Conservation (phyloP, 2,113 vertebrate species). For the Eublepharis macularius region DNA sequence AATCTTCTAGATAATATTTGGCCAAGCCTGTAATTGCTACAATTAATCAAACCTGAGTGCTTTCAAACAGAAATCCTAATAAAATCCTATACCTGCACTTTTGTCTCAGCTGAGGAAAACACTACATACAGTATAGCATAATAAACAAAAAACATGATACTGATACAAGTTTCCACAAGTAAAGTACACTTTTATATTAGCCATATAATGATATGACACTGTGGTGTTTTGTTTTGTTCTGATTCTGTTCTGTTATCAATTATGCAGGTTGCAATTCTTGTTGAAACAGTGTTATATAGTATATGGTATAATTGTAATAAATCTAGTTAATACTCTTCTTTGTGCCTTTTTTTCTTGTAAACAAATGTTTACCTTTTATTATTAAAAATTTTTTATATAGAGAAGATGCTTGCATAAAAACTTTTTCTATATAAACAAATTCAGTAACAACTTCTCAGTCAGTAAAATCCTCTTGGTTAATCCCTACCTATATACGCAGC, state of each 20-base stretch:
- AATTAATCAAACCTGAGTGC: slow-evolving; percentile 8
- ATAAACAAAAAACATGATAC: slow-evolving; percentile 34
- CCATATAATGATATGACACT: slow-evolving; percentile 65
- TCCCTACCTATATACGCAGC: too few species aligned
- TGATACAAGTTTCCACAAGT: slow-evolving; percentile 33
- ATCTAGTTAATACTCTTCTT: slow-evolving; percentile 48
- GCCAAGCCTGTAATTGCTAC: slow-evolving; percentile 29
- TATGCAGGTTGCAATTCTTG: slow-evolving; percentile 59
- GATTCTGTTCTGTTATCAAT: slow-evolving; percentile 60
- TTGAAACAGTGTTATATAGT: slow-evolving; percentile 71
- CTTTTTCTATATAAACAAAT: slow-evolving; percentile 56
- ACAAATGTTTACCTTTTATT: slow-evolving; percentile 57
- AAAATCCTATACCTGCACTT: background rate
- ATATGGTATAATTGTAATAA: slow-evolving; percentile 53
- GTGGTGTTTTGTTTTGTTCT: slow-evolving; percentile 61
- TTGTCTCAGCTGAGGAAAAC: slow-evolving; percentile 21
- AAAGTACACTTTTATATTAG: slow-evolving; percentile 46
- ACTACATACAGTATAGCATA: slow-evolving; percentile 39
- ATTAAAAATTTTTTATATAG: slow-evolving; percentile 72
- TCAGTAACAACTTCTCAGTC: background rate
- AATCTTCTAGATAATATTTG: slow-evolving; percentile 28
- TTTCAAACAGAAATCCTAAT: background rate
- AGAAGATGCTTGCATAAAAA: slow-evolving; percentile 69
- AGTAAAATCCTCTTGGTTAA: background rate
- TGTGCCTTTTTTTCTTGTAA: slow-evolving; percentile 52